A percentile compares a stretch with the other conserved stretches of the same genome.
Evolutionary conservation across 2,888 invertebrate genomes (phyloP).

Genomic region (Drosophila recens): DNA sequence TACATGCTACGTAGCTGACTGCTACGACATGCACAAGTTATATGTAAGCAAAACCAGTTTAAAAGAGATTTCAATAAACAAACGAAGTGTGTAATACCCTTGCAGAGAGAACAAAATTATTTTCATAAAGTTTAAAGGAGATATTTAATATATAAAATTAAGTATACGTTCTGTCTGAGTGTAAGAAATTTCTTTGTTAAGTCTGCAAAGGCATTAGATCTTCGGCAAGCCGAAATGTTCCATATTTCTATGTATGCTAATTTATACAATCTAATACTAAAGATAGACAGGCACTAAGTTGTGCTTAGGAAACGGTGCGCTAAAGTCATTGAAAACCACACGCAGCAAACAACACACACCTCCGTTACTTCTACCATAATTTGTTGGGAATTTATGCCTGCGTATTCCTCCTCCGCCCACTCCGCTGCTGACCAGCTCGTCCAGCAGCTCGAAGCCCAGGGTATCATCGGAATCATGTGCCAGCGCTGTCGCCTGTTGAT

Average conservation of each 20-base stretch:
- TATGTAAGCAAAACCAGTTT: constrained; percentile 1
- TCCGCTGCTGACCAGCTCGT: constrained; percentile 68
- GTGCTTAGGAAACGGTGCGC: constrained; percentile 82
- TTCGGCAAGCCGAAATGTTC: constrained; percentile 26
- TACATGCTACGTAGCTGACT: constrained; percentile 20
- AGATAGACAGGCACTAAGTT: constrained; percentile 66
- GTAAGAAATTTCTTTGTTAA: background rate
- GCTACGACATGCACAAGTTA: constrained; percentile 27
- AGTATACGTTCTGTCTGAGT: background rate
- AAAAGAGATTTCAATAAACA: background rate
- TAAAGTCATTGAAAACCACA: constrained; percentile 82
- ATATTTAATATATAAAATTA: background rate
- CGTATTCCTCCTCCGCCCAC: constrained; percentile 62
- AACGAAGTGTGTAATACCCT: constrained; percentile 1
- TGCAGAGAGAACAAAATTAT: constrained; percentile 1
- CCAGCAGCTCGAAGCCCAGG: constrained; percentile 75
- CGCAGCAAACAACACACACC: constrained; percentile 84
- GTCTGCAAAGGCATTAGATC: constrained; percentile 24
- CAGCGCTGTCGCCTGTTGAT: constrained; percentile 54
- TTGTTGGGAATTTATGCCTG: constrained; percentile 82
- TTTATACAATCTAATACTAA: constrained; percentile 14
- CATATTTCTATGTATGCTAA: background rate
- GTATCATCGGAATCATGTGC: constrained; percentile 63
- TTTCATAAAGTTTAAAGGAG: background rate
- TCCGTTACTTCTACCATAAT: constrained; percentile 86